Base-by-base conservation (phyloP, 2,888 invertebrate genomes). In the Meiosimyza platycephala region DNA sequence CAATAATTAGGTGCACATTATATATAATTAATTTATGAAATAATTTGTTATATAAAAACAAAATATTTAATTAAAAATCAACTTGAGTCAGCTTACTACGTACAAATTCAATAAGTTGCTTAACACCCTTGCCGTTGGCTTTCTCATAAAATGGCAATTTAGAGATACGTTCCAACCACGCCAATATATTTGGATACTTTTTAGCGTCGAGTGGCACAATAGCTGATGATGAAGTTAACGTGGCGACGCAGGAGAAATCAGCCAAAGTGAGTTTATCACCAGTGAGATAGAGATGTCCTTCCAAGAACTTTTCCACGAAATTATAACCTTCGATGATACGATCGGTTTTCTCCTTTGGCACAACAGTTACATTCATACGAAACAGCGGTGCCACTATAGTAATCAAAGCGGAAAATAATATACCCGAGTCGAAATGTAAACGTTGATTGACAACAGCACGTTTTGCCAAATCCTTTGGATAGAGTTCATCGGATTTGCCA, bases 391-490 rank as follows among this genome's bases (percentile, higher is more conserved):
- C 55, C 12, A 73, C 52, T 12, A 72, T 70, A 12, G 55, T 55
- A 0, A 75, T 71, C 16, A 76, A 16, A 0, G 70, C 11, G 40
- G 75, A 79, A 75, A 88, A 90, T 1, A 90, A 79, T 7, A 85
- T 82, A 52, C 88, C 88, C 7, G 87, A 84, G 72, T 91, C 89
- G 76, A 90, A 90, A 78, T 88, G 87, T 11, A 91, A 80, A 52
- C 88, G 84, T 15, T 85, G 85, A 72, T 84, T 72, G 22, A 92
- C 81, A 0, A 85, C 76, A 0, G 90, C 89, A 60, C 90, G 83
- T 74, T 84, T 80, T 52, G 85, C 77, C 4, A 88, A 79, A 78
- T 91, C 90, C 78, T 88, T 89, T 0, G 91, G 91, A 79, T 91
- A 91, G 3, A 91, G 82, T 0, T 84, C 77, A 76, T 90, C 89